Base-by-base conservation (phyloP, 2,888 invertebrate species). In the Diarsia dahlii region DNA sequence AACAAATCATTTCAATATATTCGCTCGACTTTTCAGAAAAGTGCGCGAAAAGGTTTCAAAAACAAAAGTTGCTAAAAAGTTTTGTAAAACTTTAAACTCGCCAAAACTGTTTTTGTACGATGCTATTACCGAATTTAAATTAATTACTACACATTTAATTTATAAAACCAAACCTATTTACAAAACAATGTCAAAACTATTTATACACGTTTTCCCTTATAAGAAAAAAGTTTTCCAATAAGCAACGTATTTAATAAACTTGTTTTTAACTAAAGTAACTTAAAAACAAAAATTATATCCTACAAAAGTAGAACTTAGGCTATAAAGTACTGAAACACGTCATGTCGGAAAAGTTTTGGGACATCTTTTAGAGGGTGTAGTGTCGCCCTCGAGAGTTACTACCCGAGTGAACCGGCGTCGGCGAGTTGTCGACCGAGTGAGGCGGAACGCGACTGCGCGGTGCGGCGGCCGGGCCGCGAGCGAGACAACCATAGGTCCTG, bases 361-460 rank as follows among this genome's bases (percentile, higher is more conserved):
- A 52, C 28, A 71, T 85, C 60, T 82, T 85, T 71, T 34, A 58
- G 60, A 23, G 73, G 62, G 71, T 85, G 39, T 56, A 58, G 54
- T 76, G 63, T 56, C 39, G 20, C 13, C 69, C 50, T 52, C 78
- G 63, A 20, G 56, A 68, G 23, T 73, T 72, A 58, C 34, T 48
- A 77, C 72, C 58, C 65, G 62, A 58, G 46, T 73, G 28, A 58
- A 77, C 52, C 54, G 34, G 50, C n/a, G 63, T 54, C 39, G 39
- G 54, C n/a, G 50, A 28, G 28, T 28, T 28, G 28, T 28, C 28
- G 28, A 28, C 28, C 12, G 28, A 62, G 23, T 13, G 18, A 54
- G 72, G 72, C 50, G 85, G 69, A 70, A 58, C 34, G 71, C 83
- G 71, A 45, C 56, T 73, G 78, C 78, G 83, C 73, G 15, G 39